A percentile compares a stretch with the other conserved stretches of the same genome.
Conservation (phyloP, 1,140 invertebrate species). For the Tetraneura akinire region DNA sequence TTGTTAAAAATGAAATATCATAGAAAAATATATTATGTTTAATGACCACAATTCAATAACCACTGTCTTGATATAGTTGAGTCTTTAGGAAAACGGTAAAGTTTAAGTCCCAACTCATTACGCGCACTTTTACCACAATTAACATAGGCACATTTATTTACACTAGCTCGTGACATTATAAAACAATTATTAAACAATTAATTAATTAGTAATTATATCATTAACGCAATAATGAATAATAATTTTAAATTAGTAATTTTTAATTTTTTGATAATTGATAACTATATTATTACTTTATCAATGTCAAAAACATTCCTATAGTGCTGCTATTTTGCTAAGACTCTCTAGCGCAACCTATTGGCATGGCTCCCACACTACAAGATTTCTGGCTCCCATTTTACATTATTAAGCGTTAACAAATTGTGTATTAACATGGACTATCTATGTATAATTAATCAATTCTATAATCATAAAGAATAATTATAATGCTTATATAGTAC, state of each 20-base stretch:
- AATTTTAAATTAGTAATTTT: not conserved
- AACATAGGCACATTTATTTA: not conserved
- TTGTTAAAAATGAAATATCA: no score
- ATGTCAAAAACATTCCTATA: no score
- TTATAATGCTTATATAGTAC: no score
- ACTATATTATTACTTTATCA: no score
- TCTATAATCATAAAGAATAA: no score
- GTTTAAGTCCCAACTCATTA: not conserved
- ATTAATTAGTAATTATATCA: no score
- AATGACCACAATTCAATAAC: not conserved
- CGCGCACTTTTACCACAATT: not conserved
- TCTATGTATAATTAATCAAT: slow-evolving; percentile 24
- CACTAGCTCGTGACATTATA: not conserved
- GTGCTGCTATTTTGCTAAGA: no score
- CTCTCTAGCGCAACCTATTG: not conserved
- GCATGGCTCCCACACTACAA: slow-evolving; percentile 6
- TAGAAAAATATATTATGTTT: no score
- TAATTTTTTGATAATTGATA: no score
- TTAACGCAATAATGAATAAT: no score
- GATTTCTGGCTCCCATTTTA: not conserved
- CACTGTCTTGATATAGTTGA: not conserved
- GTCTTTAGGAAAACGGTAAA: not conserved
- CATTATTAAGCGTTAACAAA: not conserved
- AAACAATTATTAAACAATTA: no score
- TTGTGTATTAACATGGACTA: not conserved